Evolutionary conservation across 2,113 vertebrate genomes (phyloP).

Genomic region (Prietella phreatophila): DNA sequence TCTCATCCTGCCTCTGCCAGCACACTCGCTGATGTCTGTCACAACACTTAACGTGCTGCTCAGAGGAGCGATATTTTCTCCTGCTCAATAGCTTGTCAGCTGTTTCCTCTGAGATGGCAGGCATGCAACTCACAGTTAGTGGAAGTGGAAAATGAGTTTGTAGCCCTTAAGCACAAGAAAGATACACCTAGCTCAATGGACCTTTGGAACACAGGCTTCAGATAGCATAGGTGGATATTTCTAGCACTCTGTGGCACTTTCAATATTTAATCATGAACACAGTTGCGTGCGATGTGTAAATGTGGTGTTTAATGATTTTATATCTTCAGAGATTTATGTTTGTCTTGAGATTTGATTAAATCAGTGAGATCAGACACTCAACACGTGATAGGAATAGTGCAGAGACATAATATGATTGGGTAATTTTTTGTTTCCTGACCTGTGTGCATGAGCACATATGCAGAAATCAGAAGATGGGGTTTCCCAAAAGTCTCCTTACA

Average conservation of each 20-base stretch:
- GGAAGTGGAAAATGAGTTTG: background rate
- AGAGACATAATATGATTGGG: background rate
- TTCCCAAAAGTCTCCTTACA: no score
- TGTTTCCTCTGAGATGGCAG: slow-evolving; percentile 14
- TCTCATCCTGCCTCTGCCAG: slow-evolving; percentile 23
- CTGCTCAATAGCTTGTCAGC: slow-evolving; percentile 18
- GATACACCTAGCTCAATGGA: background rate
- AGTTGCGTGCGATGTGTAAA: background rate
- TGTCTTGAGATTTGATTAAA: background rate
- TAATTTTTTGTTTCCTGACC: background rate
- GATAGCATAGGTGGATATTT: background rate
- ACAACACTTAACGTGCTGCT: slow-evolving; percentile 8
- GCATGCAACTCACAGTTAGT: background rate
- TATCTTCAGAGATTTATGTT: background rate
- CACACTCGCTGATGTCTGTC: slow-evolving; percentile 17
- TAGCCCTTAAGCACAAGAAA: background rate
- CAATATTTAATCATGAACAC: background rate
- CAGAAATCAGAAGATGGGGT: no score
- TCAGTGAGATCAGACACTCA: background rate
- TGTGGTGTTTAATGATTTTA: background rate
- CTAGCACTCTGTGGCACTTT: background rate
- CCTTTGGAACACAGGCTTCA: background rate
- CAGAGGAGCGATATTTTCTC: slow-evolving; percentile 9
- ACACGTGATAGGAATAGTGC: background rate
- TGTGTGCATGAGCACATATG: background rate